phyloP scores from a whole-genome alignment of 2,113 vertebrate species.

The Channa argus region DNA sequence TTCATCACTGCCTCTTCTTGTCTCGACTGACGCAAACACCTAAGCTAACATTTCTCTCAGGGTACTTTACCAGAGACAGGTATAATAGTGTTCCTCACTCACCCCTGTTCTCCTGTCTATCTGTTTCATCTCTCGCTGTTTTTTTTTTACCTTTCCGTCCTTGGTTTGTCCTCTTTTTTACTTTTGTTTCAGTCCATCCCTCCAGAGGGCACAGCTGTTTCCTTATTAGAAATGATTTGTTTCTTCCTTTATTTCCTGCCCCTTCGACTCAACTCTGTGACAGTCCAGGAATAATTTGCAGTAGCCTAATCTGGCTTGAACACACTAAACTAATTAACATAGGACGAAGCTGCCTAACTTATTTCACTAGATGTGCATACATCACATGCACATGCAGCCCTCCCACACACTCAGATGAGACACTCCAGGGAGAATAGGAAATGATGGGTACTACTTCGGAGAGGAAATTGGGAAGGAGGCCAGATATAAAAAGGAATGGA shows the following conservation, averaged over 20 bases:
- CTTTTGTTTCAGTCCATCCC: constrained; percentile 12
- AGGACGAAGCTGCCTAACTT: constrained; percentile 64
- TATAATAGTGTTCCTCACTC: constrained; percentile 27
- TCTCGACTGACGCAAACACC: constrained; percentile 21
- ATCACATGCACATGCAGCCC: constrained; percentile 46
- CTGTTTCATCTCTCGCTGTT: constrained; percentile 25
- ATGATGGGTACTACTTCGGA: constrained; percentile 63
- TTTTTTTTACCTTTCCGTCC: constrained; percentile 36
- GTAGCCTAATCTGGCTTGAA: constrained; percentile 68
- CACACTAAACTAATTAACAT: constrained; percentile 76
- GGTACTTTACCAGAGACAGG: constrained; percentile 35
- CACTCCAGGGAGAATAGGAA: constrained; percentile 66
- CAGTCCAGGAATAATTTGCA: constrained; percentile 65
- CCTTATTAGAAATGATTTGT: neutral
- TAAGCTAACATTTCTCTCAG: constrained; percentile 18
- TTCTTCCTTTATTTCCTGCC: constrained; percentile 15
- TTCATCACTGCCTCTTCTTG: constrained; percentile 6
- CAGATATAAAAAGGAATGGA: constrained; percentile 71
- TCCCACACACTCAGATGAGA: constrained; percentile 35
- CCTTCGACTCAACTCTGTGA: constrained; percentile 34
- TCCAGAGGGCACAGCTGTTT: neutral
- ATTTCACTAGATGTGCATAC: constrained; percentile 68
- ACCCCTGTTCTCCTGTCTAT: neutral
- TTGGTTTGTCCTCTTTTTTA: constrained; percentile 31
- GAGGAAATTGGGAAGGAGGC: constrained; percentile 76